Conservation (phyloP, 2,888 invertebrate genomes). For the Pharmacophagus antenor region DNA sequence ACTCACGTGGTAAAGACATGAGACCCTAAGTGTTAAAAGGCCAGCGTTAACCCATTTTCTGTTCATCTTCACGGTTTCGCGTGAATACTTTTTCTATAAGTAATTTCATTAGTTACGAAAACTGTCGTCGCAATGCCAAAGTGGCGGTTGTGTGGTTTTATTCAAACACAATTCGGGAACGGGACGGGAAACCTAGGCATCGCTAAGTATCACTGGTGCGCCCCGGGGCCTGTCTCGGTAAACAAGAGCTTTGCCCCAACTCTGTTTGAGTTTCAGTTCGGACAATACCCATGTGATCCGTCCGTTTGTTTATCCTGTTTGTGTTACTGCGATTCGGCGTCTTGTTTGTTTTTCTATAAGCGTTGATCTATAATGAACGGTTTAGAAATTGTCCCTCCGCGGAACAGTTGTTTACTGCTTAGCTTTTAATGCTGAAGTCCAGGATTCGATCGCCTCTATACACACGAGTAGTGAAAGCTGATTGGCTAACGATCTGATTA, state of each 20-base stretch:
- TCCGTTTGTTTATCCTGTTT: slow-evolving; percentile 5
- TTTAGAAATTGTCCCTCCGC: background rate
- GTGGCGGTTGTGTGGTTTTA: background rate
- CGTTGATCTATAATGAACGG: background rate
- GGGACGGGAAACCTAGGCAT: background rate
- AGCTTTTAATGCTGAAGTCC: too few relatives aligned
- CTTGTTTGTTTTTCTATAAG: background rate
- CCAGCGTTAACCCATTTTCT: too few relatives aligned
- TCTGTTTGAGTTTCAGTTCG: slow-evolving; percentile 49
- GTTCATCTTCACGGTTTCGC: too few relatives aligned
- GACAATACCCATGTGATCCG: slow-evolving; percentile 28
- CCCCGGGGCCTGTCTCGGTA: slow-evolving; percentile 42
- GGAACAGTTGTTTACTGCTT: too few relatives aligned
- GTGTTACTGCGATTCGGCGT: background rate
- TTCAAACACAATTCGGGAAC: slow-evolving; percentile 14
- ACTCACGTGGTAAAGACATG: too few relatives aligned
- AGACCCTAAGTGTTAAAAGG: too few relatives aligned
- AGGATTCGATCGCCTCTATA: too few relatives aligned
- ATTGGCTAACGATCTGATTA: too few relatives aligned
- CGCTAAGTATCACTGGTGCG: slow-evolving; percentile 11
- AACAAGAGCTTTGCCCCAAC: slow-evolving; percentile 42
- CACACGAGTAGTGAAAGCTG: too few relatives aligned
- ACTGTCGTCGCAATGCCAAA: background rate
- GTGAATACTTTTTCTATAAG: too few relatives aligned
- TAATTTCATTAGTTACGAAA: background rate